These are phyloP conservation scores for Apeira syringaria DNA, from an alignment of 2,888 invertebrate genomes.

Conservation along the genomic window DNA sequence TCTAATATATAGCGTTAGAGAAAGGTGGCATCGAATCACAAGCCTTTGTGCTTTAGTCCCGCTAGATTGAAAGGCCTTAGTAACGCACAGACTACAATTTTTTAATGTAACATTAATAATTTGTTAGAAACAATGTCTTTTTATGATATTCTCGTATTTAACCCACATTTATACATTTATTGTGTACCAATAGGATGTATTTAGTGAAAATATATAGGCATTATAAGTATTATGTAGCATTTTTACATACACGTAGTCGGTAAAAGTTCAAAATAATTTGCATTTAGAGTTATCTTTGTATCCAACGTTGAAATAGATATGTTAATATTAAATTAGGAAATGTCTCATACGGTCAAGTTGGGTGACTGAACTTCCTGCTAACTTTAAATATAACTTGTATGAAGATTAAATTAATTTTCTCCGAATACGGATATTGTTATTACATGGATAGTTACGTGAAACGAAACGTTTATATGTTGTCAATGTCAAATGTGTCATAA, in stretches of 20 bases:
- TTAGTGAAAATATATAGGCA: conserved; percentile 46
- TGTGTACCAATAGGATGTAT: conserved; percentile 29
- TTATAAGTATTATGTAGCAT: conserved; percentile 56
- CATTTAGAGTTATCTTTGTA: conserved; percentile 33
- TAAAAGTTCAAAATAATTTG: conserved; percentile 42
- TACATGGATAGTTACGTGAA: too few species aligned
- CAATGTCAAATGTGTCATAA: too few species aligned
- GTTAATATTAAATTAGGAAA: too few species aligned
- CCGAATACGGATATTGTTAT: too few species aligned
- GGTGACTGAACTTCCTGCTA: too few species aligned
- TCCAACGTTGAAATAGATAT: too few species aligned
- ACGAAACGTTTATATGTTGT: too few species aligned
- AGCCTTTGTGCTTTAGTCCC: conserved; percentile 35
- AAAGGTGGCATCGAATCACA: conserved; percentile 16
- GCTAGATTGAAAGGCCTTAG: conserved; percentile 45
- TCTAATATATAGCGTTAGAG: conserved; percentile 17
- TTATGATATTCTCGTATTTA: conserved; percentile 23
- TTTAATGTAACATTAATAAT: conserved; percentile 36
- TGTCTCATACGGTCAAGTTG: too few species aligned
- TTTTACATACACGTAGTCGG: conserved; percentile 44
- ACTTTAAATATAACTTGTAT: too few species aligned
- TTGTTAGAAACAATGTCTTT: conserved; percentile 37
- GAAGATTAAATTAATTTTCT: too few species aligned
- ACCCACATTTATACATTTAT: conserved; percentile 49
- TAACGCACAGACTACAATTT: conserved; percentile 47